These are phyloP conservation scores for Phlogophora meticulosa DNA, from an alignment of 2,888 invertebrate species.

Conservation along the genomic window DNA sequence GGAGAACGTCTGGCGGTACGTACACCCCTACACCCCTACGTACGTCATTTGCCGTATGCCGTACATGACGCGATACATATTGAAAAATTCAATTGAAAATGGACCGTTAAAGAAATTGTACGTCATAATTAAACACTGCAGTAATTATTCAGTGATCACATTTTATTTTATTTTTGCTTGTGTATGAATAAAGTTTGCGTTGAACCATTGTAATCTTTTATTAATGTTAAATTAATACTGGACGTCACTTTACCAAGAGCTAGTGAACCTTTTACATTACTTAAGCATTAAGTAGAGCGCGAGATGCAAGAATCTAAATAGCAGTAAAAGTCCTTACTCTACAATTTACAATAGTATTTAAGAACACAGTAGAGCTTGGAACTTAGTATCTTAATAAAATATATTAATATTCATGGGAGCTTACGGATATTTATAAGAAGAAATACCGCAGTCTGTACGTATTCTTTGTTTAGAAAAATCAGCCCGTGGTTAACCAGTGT, in stretches of 20 bases:
- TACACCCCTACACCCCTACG: constrained; percentile 25
- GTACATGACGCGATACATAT: constrained; percentile 49
- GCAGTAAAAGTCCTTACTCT: constrained; percentile 40
- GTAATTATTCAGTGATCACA: constrained; percentile 16
- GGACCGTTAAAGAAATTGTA: neutral
- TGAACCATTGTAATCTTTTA: constrained; percentile 1
- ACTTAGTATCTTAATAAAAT: constrained; percentile 28
- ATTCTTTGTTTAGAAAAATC: neutral
- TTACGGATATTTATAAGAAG: constrained; percentile 34
- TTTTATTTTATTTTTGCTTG: constrained; percentile 3
- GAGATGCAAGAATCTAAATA: constrained; percentile 44
- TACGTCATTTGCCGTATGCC: constrained; percentile 5
- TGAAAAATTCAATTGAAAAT: constrained; percentile 44
- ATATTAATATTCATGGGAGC: constrained; percentile 26
- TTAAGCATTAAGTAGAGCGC: constrained; percentile 24
- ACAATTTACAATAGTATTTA: constrained; percentile 56
- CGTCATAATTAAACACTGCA: constrained; percentile 16
- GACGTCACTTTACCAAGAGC: constrained; percentile 4
- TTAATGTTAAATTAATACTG: neutral
- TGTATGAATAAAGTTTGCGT: constrained; percentile 8
- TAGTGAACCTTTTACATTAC: constrained; percentile 17
- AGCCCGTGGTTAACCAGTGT: neutral
- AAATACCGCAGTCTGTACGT: neutral
- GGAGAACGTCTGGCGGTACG: constrained; percentile 52
- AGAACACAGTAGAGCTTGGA: constrained; percentile 29